Evolutionary conservation across 2,888 invertebrate species (phyloP).

Genomic region (Listrodromus nycthemerus): DNA sequence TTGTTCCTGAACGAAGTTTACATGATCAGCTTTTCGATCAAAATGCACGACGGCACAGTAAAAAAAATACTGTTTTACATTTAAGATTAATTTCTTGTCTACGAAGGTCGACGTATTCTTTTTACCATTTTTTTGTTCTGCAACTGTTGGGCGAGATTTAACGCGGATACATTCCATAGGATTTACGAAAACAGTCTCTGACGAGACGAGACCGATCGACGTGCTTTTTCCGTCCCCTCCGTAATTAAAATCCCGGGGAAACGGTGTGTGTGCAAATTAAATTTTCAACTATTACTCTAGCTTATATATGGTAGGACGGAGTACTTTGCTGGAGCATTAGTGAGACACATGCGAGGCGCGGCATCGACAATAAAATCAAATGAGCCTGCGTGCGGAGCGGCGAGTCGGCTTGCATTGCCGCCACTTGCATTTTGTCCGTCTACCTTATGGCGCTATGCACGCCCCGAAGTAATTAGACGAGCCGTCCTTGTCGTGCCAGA

Average conservation of each 20-base stretch:
- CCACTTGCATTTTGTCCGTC: constrained; percentile 50
- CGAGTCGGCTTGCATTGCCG: constrained; percentile 10
- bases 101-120: too few species aligned
- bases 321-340: constrained; percentile 22
- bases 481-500: constrained; percentile 50
- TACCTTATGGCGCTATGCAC: constrained; percentile 43
- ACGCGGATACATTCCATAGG: background rate
- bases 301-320: background rate
- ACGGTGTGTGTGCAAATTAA: background rate
- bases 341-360: constrained; percentile 19
- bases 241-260: background rate
- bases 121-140: too few species aligned
- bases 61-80: background rate
- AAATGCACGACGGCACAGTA: background rate
- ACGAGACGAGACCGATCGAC: background rate
- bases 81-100: background rate
- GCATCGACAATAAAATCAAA: constrained; percentile 57
- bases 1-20: background rate
- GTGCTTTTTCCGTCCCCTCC: background rate
- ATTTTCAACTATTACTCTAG: background rate
- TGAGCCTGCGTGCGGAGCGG: constrained; percentile 63
- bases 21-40: background rate
- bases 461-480: constrained; percentile 72
- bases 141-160: background rate
- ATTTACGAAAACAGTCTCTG: background rate